Evolutionary conservation across 64 coral and sea anemone species (phyloP).

Genomic region (Pocillopora damicornis): DNA sequence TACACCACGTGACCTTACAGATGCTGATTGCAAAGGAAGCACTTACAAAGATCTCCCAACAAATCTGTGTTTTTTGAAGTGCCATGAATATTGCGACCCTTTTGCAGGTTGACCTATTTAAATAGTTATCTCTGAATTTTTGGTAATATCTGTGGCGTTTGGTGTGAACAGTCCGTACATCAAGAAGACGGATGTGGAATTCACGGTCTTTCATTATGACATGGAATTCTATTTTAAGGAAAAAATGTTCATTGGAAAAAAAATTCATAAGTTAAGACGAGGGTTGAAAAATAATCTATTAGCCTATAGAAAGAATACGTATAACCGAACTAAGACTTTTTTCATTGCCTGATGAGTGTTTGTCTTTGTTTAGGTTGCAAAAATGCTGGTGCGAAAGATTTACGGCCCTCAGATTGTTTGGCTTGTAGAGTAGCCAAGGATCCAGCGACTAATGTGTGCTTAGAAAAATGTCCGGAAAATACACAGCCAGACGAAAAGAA

Average conservation of each 20-base stretch:
- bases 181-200: too few species aligned
- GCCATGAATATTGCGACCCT: conserved; percentile 30
- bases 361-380: background rate
- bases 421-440: background rate
- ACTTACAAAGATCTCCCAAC: background rate
- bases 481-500: background rate
- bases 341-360: background rate
- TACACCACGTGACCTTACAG: background rate
- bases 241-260: too few species aligned
- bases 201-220: too few species aligned
- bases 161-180: too few species aligned
- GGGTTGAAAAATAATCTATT: too few species aligned
- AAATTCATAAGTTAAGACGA: too few species aligned
- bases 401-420: background rate
- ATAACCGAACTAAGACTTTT: too few species aligned
- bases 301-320: too few species aligned
- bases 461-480: background rate
- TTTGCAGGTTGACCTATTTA: background rate
- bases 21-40: conserved; percentile 17
- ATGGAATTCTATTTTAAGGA: too few species aligned
- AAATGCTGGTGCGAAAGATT: background rate
- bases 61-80: conserved; percentile 14
- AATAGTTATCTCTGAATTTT: too few species aligned
- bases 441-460: background rate
- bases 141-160: too few species aligned